A percentile compares a stretch with the other conserved stretches of the same genome.
phyloP scores from a whole-genome alignment of 2,888 invertebrate species.

The Sphinx pinastri region DNA sequence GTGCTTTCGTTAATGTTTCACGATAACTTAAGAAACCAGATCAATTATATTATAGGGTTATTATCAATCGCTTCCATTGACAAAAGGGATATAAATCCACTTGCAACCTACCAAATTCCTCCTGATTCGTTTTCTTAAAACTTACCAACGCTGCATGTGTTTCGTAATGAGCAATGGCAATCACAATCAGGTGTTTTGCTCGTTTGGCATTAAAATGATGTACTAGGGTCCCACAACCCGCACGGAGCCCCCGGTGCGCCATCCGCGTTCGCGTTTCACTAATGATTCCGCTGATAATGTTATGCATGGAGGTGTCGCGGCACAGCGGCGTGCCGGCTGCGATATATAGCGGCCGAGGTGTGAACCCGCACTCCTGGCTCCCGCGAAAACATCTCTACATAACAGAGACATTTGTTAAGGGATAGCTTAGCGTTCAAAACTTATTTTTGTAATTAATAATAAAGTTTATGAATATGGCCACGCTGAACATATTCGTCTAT shows the following conservation, averaged over 20 bases:
- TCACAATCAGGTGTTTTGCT: no score
- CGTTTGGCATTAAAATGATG: not conserved
- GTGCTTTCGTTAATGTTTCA: no score
- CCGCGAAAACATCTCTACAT: no score
- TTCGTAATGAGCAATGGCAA: no score
- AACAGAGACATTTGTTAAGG: not conserved
- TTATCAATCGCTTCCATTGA: no score
- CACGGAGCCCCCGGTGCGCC: not conserved
- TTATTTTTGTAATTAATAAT: not conserved
- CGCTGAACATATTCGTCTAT: no score
- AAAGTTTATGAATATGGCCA: not conserved
- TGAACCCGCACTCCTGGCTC: slow-evolving; percentile 20
- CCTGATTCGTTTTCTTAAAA: no score
- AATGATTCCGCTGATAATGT: slow-evolving; percentile 58
- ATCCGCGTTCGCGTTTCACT: slow-evolving; percentile 28
- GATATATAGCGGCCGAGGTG: slow-evolving; percentile 38
- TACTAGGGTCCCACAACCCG: not conserved
- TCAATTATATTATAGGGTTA: no score
- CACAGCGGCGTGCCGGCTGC: slow-evolving; percentile 35
- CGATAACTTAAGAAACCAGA: no score
- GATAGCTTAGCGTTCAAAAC: not conserved
- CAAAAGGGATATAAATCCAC: no score
- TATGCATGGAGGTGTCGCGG: slow-evolving; percentile 60
- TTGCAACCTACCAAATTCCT: no score
- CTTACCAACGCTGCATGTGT: no score